Evolutionary conservation across 2,797 vertebrate genomes (phyloP).

Genomic region (Hippocampus kuda): DNA sequence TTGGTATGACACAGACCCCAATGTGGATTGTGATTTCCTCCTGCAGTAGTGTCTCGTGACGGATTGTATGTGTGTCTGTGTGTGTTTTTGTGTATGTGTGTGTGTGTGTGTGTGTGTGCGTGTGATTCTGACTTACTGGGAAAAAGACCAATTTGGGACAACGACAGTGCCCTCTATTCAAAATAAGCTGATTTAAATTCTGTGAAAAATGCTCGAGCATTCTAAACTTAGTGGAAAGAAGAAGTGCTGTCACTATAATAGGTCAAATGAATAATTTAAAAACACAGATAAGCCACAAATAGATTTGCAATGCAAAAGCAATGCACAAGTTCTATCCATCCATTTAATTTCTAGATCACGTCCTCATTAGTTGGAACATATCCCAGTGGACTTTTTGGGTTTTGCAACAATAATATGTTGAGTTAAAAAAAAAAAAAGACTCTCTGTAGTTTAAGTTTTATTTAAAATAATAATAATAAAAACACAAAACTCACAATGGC

Average conservation of each 20-base stretch:
- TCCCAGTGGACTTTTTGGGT: too few relatives aligned
- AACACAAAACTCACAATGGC: too few relatives aligned
- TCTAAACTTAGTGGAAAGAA: not conserved
- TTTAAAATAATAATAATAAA: too few relatives aligned
- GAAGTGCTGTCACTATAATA: conserved; percentile 1
- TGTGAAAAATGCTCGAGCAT: not conserved
- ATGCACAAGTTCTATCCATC: not conserved
- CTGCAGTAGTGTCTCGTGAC: conserved; percentile 17
- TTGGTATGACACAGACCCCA: conserved; percentile 22
- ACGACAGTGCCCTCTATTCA: conserved; percentile 1
- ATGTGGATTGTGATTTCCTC: conserved; percentile 17
- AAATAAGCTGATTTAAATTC: not conserved
- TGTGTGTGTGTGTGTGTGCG: conserved; percentile 25
- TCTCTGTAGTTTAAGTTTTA: too few relatives aligned
- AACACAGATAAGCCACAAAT: not conserved
- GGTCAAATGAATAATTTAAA: conserved; percentile 6
- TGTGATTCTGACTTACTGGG: conserved; percentile 11
- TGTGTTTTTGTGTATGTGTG: conserved; percentile 29
- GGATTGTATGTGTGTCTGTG: conserved; percentile 23
- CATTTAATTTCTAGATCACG: too few relatives aligned
- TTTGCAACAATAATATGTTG: too few relatives aligned
- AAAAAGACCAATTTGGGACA: conserved; percentile 5
- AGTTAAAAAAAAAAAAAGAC: too few relatives aligned
- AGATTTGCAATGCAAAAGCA: not conserved
- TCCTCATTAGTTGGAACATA: too few relatives aligned